These are phyloP conservation scores for Microchrysa polita DNA, from an alignment of 2,888 invertebrate species.

Conservation along the genomic window DNA sequence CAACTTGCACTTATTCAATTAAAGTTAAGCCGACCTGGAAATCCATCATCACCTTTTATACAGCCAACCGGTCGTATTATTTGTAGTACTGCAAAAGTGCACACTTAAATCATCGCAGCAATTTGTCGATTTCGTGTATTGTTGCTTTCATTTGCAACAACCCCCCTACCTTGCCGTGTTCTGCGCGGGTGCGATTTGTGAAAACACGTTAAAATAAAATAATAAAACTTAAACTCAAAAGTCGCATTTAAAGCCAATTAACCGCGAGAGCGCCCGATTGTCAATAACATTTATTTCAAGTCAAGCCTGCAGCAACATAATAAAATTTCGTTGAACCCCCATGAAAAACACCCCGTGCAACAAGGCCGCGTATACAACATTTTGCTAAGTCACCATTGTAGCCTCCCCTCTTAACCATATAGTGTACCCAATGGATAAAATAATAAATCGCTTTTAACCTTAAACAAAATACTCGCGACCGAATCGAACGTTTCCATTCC, in stretches of 20 bases:
- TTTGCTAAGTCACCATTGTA: neutral
- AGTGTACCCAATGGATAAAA: neutral
- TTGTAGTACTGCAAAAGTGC: no score
- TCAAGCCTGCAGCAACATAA: constrained; percentile 9
- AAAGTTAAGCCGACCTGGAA: no score
- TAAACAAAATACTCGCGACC: neutral
- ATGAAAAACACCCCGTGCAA: no score
- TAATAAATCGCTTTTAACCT: neutral
- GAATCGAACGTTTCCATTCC: neutral
- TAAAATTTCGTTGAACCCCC: no score
- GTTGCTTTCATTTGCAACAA: neutral
- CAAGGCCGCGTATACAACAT: neutral
- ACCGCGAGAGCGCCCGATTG: constrained; percentile 35
- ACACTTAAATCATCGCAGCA: constrained; percentile 14
- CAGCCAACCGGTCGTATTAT: no score
- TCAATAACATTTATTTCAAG: constrained; percentile 40
- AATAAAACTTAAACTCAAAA: neutral
- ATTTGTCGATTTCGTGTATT: constrained; percentile 4
- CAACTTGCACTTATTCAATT: no score
- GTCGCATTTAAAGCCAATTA: constrained; percentile 46
- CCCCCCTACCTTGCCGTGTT: neutral
- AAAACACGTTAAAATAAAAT: neutral
- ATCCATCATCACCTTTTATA: no score
- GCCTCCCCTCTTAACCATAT: neutral
- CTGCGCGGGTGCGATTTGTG: neutral